Percentiles rank a stretch among this genome's conserved stretches.
These are phyloP conservation scores for Phymastichus coffea DNA, from an alignment of 1,140 invertebrate species.

Conservation along the genomic window DNA sequence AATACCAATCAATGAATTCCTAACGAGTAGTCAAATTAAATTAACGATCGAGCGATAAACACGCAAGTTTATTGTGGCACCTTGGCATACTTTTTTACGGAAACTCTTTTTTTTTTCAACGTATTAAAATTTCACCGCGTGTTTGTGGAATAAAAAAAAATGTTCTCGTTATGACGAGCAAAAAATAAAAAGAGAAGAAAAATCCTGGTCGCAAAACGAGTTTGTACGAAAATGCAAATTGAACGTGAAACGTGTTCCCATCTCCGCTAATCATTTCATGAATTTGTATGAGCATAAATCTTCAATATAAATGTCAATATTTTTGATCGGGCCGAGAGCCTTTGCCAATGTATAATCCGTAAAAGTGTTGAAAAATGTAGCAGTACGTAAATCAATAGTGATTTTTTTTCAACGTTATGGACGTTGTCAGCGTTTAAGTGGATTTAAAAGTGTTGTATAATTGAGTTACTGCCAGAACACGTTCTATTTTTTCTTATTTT, in stretches of 20 bases:
- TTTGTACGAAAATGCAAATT: neutral
- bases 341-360: neutral
- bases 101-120: neutral
- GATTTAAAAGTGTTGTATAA: no score
- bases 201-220: neutral
- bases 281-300: slow-evolving; percentile 1
- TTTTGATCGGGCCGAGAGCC: neutral
- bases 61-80: neutral
- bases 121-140: no score
- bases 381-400: no score
- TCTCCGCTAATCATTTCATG: neutral
- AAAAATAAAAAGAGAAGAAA: no score
- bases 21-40: neutral
- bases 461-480: no score
- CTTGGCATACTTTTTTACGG: neutral
- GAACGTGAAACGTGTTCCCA: neutral
- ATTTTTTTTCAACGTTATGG: no score
- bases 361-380: slow-evolving; percentile 2
- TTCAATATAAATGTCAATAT: neutral
- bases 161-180: no score
- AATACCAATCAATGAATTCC: neutral
- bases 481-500: no score
- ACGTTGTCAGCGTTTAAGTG: no score
- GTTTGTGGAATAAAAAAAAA: no score
- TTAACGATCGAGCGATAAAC: neutral